A percentile compares a stretch with the other conserved stretches of the same genome.
These are phyloP conservation scores for Sebastes glaucus DNA, from an alignment of 2,797 vertebrate genomes.

Conservation along the genomic window DNA sequence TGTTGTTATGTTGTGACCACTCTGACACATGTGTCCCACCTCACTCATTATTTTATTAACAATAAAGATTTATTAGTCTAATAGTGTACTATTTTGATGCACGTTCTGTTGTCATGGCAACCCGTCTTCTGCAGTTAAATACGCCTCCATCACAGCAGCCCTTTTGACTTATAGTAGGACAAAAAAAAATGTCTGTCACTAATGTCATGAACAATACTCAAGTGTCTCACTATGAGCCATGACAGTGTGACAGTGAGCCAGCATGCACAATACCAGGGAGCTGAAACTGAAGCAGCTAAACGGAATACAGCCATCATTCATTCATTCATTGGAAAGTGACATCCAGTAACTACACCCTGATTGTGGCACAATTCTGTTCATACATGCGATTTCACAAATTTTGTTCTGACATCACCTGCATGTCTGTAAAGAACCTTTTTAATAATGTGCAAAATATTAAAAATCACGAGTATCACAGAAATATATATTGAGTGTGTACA, in stretches of 20 bases:
- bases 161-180: background rate
- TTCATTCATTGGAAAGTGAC: background rate
- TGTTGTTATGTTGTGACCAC: conserved; percentile 61
- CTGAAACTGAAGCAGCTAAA: background rate
- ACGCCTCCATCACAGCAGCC: background rate
- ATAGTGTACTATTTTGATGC: conserved; percentile 15
- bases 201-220: background rate
- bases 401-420: background rate
- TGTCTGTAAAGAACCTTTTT: background rate
- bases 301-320: background rate
- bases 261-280: background rate
- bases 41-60: conserved; percentile 77
- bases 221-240: background rate
- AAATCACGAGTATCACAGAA: background rate
- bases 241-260: background rate
- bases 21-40: conserved; percentile 61
- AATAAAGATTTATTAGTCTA: conserved; percentile 73
- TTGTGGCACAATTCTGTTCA: background rate
- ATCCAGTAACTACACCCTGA: background rate
- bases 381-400: background rate
- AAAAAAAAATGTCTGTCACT: background rate
- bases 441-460: background rate
- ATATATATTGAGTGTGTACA: background rate
- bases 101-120: conserved; percentile 6
- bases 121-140: background rate